Evolutionary conservation across 2,113 vertebrate species (phyloP), one percentile per base, ranked within the genome.

Genomic region (Lates calcarifer): DNA sequence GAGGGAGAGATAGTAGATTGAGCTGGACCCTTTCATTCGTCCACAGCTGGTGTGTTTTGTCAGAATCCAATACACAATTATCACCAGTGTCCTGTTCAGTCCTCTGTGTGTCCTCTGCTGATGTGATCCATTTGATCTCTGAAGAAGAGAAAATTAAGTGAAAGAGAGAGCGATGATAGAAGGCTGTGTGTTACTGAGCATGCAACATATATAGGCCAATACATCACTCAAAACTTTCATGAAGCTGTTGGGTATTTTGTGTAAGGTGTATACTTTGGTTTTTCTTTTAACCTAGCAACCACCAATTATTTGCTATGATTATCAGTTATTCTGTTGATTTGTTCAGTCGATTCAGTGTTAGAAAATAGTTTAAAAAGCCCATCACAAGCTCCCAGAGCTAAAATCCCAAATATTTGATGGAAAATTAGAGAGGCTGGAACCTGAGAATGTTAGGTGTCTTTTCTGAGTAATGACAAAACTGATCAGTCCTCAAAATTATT

Each of bases 1-100:
- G 24, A 24, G 4, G 26, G n/a, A 22, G 64, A 24, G 49, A 35
- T 47, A 55, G 83, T 49, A 82, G 87, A 85, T 87, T 87, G 83
- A 91, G 63, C 65, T 29, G 65, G 64, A 89, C 53, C n/a, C 68
- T 75, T 85, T 68, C 72, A 87, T 90, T 74, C 1, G 0, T 74
- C 61, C 68, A 81, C 83, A 79, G 80, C 88, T 90, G 80, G 65
- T 39, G 53, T 56, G 71, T 87, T 79, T 77, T 70, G 77, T 86
- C 80, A 80, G 67, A 80, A 88, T 83, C 87, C 84, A 83, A 77
- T 85, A 81, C 60, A 70, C 81, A 86, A 69, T 89, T 72, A 89
- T 88, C 74, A 88, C 47, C 73, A 58, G 37, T 62, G 85, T 87
- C 83, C 63, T 12, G 63, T 37, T 57, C n/a, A 49, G 82, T 75